phyloP scores from a whole-genome alignment of 2,888 invertebrate genomes.

The Cyclophora punctaria region DNA sequence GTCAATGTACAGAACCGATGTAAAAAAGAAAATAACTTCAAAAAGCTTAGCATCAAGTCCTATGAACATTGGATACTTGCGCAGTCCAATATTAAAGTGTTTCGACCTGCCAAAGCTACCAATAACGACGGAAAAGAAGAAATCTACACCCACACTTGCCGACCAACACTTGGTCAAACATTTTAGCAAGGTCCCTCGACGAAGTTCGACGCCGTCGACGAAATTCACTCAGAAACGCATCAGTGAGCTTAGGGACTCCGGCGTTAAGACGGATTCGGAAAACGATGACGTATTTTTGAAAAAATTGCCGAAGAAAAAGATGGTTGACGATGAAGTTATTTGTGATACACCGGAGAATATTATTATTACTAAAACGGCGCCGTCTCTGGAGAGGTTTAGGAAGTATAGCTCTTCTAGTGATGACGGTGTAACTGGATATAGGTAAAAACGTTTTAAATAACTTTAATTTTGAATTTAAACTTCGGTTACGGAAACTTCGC shows the following conservation, averaged over 20 bases:
- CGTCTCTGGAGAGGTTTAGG: slow-evolving; percentile 50
- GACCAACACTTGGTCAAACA: slow-evolving; percentile 46
- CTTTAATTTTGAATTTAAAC: too few relatives aligned
- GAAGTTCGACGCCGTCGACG: slow-evolving; percentile 51
- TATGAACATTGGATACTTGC: slow-evolving; percentile 32
- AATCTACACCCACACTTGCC: slow-evolving; percentile 13
- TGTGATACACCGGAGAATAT: slow-evolving; percentile 53
- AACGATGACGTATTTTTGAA: slow-evolving; percentile 40
- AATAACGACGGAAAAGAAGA: slow-evolving; percentile 18
- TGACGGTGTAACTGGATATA: slow-evolving; percentile 21
- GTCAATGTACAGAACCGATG: too few relatives aligned
- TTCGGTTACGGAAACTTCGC: too few relatives aligned
- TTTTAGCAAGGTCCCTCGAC: slow-evolving; percentile 41
- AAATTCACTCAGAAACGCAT: slow-evolving; percentile 36
- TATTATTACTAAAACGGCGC: slow-evolving; percentile 59
- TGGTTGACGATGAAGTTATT: slow-evolving; percentile 28
- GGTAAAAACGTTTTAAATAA: slow-evolving; percentile 9
- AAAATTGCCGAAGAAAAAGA: slow-evolving; percentile 13
- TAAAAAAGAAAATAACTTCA: slow-evolving; percentile 17
- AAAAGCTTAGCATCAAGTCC: slow-evolving; percentile 52
- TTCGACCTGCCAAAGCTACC: slow-evolving; percentile 44
- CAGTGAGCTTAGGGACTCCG: slow-evolving; percentile 39
- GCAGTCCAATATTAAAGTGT: slow-evolving; percentile 39
- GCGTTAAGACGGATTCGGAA: slow-evolving; percentile 54
- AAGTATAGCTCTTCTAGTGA: slow-evolving; percentile 48